phyloP scores from a whole-genome alignment of 2,113 vertebrate species.

The Ciconia boyciana region DNA sequence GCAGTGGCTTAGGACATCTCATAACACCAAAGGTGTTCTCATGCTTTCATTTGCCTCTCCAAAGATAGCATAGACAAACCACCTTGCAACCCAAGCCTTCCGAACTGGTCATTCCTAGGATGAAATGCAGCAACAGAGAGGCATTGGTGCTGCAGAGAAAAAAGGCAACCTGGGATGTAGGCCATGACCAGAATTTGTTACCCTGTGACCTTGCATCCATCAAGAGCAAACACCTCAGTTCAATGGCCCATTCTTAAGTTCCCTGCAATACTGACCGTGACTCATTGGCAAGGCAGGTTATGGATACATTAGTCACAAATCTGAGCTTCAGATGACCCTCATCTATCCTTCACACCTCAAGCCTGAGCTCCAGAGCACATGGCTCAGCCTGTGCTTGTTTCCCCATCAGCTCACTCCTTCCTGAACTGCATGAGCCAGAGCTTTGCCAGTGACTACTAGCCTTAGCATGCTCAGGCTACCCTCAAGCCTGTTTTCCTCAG shows the following conservation, averaged over 20 bases:
- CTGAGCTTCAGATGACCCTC: not conserved
- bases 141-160: not conserved
- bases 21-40: not conserved
- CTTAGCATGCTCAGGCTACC: not conserved
- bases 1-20: not conserved
- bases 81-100: not conserved
- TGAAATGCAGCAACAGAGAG: not conserved
- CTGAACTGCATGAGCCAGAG: not conserved
- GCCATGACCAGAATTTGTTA: not conserved
- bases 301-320: not conserved
- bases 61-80: not conserved
- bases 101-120: not conserved
- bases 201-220: not conserved
- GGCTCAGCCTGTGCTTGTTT: not conserved
- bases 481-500: not conserved
- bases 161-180: no score
- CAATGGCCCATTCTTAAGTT: not conserved
- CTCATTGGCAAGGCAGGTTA: not conserved
- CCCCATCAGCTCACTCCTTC: not conserved
- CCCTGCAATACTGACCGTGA: accelerated
- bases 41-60: not conserved
- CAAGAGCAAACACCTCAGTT: not conserved
- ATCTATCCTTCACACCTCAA: not conserved
- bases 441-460: not conserved
- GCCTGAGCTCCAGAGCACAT: not conserved